A percentile compares a stretch with the other conserved stretches of the same genome.
Evolutionary conservation across 2,797 vertebrate species (phyloP).

Genomic region (Pyrocephalus nanus): DNA sequence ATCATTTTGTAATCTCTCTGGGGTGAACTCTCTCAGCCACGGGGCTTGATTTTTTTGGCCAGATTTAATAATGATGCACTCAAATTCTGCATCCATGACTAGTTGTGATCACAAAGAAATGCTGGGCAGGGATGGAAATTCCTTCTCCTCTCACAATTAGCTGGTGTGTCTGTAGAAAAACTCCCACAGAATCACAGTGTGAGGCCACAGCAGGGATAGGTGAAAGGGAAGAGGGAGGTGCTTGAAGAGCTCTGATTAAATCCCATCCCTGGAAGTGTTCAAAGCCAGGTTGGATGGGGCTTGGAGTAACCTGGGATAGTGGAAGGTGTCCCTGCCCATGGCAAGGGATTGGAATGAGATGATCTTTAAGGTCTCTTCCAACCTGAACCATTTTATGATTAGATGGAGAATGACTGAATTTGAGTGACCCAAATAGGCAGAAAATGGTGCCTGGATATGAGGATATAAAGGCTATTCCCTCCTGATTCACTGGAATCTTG

Average conservation of each 20-base stretch:
- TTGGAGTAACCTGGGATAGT: not conserved
- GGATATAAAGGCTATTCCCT: not conserved
- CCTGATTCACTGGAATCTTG: not conserved
- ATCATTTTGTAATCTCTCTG: not conserved
- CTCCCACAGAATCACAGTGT: too few species aligned
- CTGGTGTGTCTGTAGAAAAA: not conserved
- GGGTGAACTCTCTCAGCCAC: not conserved
- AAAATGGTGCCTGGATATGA: not conserved
- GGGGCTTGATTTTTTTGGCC: not conserved
- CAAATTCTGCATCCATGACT: not conserved
- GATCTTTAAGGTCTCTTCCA: not conserved
- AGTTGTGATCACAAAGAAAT: not conserved
- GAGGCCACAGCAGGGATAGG: not conserved
- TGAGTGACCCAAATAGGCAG: not conserved
- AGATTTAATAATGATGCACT: rapidly evolving
- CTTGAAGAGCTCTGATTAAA: not conserved
- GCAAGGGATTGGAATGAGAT: not conserved
- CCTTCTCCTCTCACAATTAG: not conserved
- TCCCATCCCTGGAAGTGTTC: not conserved
- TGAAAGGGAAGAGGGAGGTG: not conserved
- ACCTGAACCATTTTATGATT: not conserved
- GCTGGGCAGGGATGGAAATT: not conserved
- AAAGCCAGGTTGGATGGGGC: not conserved
- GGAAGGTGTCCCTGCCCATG: not conserved
- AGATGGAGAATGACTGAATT: not conserved